phyloP scores from a whole-genome alignment of 2,888 invertebrate genomes.

The Rotaria macrura region DNA sequence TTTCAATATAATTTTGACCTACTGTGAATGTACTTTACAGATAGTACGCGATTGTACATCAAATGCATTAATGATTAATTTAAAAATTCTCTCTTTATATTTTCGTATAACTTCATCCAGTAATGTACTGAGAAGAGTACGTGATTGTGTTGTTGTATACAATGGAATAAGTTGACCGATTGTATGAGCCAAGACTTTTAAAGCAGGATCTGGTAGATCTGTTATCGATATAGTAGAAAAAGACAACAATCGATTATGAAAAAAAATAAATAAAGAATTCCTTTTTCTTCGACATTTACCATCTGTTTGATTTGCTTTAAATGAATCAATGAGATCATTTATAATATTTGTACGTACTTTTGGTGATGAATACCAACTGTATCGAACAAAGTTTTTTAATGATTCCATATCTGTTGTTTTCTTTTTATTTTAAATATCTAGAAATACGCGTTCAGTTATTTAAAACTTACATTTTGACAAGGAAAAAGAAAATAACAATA shows the following conservation, averaged over 20 bases:
- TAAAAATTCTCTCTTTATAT: background rate
- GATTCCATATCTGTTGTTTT: background rate
- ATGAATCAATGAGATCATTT: background rate
- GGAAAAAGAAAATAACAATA: background rate
- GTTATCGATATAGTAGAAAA: background rate
- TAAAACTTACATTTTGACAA: background rate
- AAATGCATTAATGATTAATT: background rate
- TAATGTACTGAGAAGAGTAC: background rate
- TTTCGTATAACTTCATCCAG: background rate
- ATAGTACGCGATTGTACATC: background rate
- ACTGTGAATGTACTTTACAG: slow-evolving; percentile 8
- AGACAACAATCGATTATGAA: background rate
- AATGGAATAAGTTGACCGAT: slow-evolving; percentile 11
- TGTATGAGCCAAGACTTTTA: background rate
- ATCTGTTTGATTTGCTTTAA: background rate
- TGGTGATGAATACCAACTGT: background rate
- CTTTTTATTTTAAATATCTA: background rate
- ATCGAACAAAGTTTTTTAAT: slow-evolving; percentile 16
- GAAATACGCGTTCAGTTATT: background rate
- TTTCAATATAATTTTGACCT: background rate
- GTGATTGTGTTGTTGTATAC: background rate
- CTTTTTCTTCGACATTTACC: background rate
- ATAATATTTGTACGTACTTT: slow-evolving; percentile 6
- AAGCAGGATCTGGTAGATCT: slow-evolving; percentile 5
- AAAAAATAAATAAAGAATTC: no score